Conservation (phyloP, 1,140 invertebrate genomes). For the Phymorhynchus buccinoides region DNA sequence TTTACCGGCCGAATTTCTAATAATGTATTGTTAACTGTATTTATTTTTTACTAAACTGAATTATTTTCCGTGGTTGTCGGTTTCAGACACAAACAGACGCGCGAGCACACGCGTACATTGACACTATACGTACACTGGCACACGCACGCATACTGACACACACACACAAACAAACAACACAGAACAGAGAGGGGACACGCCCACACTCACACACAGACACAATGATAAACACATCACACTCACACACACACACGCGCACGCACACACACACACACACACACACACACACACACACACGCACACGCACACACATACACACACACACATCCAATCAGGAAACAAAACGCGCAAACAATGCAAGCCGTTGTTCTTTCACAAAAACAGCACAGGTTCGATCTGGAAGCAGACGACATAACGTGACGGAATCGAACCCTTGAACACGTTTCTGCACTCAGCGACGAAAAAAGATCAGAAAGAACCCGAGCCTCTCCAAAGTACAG, state of each 20-base stretch:
- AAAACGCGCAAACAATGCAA: background rate
- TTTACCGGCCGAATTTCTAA: background rate
- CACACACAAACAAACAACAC: background rate
- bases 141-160: background rate
- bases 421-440: background rate
- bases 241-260: slow-evolving; percentile 9
- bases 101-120: background rate
- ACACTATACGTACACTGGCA: background rate
- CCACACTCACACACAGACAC: slow-evolving; percentile 32
- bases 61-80: background rate
- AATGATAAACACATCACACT: slow-evolving; percentile 5
- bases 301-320: slow-evolving; percentile 9
- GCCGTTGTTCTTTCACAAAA: background rate
- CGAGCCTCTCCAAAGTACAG: background rate
- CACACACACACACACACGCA: slow-evolving; percentile 12
- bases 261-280: slow-evolving; percentile 9
- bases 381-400: background rate
- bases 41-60: background rate
- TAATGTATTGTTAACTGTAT: background rate
- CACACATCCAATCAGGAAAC: background rate
- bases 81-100: background rate
- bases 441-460: background rate
- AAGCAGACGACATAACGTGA: background rate
- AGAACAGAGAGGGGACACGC: too few relatives aligned
- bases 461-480: background rate